Evolutionary conservation across 2,888 invertebrate species (phyloP).

Genomic region (Blastobasis lacticolella): DNA sequence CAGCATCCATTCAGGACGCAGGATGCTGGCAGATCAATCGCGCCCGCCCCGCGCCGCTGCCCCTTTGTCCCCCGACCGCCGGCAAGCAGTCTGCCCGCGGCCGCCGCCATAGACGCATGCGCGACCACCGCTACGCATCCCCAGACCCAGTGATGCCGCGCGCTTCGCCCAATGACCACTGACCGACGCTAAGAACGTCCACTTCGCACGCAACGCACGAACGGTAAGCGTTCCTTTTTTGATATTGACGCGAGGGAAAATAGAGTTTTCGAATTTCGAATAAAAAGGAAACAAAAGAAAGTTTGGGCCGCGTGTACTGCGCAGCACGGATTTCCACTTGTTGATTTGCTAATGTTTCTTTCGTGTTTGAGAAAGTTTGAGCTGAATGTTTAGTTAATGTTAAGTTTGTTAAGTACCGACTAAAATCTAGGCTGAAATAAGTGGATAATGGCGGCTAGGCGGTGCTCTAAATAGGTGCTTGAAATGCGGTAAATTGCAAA

Average conservation of each 20-base stretch:
- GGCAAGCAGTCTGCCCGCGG: slow-evolving; percentile 43
- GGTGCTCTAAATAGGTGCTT: slow-evolving; percentile 14
- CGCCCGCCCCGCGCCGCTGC: slow-evolving; percentile 29
- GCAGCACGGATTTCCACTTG: slow-evolving; percentile 4
- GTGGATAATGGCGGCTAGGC: neutral
- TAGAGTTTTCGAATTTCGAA: no score
- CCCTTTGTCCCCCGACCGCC: slow-evolving; percentile 25
- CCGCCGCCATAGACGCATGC: slow-evolving; percentile 29
- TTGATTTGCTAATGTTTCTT: neutral
- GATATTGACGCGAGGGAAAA: no score
- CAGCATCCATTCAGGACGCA: slow-evolving; percentile 52
- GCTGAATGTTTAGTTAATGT: no score
- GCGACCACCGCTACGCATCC: slow-evolving; percentile 8
- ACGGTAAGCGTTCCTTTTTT: no score
- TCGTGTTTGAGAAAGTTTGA: neutral
- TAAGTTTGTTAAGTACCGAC: no score
- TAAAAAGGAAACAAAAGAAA: no score
- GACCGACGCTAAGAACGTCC: no score
- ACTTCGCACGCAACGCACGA: no score
- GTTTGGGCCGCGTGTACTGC: neutral
- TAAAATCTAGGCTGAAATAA: neutral
- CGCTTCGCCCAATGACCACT: slow-evolving; percentile 4
- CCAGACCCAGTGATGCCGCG: slow-evolving; percentile 7
- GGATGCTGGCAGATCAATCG: slow-evolving; percentile 65
- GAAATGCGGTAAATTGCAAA: slow-evolving; percentile 24